These are phyloP conservation scores for Miltochrista miniata DNA, from an alignment of 2,888 invertebrate genomes.

Conservation along the genomic window DNA sequence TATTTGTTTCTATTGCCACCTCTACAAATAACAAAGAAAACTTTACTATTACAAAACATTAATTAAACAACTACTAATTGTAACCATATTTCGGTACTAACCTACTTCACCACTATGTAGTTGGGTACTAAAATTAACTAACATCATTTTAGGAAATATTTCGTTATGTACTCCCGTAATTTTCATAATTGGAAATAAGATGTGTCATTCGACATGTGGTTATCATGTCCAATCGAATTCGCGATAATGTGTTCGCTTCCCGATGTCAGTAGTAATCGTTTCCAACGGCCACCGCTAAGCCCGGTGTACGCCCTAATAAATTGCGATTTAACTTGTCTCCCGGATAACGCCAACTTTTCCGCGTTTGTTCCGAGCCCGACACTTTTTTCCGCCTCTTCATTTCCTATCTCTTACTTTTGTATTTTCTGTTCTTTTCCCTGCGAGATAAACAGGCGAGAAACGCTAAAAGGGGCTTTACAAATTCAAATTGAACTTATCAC, in stretches of 20 bases:
- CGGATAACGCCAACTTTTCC: constrained; percentile 83
- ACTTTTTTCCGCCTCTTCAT: constrained; percentile 84
- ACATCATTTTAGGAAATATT: no score
- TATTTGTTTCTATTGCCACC: no score
- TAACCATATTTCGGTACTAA: no score
- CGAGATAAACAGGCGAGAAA: constrained; percentile 83
- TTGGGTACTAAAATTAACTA: no score
- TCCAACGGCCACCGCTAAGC: constrained; percentile 62
- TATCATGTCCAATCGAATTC: not conserved
- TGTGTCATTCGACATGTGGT: not conserved
- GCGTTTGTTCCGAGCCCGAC: constrained; percentile 82
- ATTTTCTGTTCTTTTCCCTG: constrained; percentile 79
- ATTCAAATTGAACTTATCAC: constrained; percentile 85
- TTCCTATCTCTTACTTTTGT: constrained; percentile 84
- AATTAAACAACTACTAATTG: no score
- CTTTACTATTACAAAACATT: no score
- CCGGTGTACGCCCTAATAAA: constrained; percentile 80
- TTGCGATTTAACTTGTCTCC: constrained; percentile 83
- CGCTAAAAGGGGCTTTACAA: constrained; percentile 84
- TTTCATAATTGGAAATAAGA: no score
- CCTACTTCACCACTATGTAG: no score
- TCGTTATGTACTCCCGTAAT: no score
- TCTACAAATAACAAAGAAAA: no score
- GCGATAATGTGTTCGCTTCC: not conserved
- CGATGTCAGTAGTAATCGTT: constrained; percentile 28